Percentiles rank a stretch among this genome's conserved stretches.
Evolutionary conservation across 2,113 vertebrate genomes (phyloP).

Genomic region (Chamaetylas fuelleborni): DNA sequence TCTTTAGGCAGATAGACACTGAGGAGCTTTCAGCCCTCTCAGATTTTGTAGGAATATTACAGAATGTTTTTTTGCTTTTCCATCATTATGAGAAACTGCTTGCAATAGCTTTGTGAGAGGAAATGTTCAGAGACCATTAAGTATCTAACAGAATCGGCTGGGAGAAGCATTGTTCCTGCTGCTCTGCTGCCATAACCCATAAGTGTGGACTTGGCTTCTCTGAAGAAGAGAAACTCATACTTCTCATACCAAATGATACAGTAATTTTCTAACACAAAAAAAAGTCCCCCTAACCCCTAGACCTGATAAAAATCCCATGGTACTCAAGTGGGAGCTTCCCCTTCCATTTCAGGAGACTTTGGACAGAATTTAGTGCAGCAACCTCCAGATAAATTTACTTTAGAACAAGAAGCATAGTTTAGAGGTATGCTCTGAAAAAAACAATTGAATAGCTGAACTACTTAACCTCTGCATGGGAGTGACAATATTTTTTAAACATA

Average conservation of each 20-base stretch:
- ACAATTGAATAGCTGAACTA: not conserved
- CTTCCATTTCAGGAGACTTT: not conserved
- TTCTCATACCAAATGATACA: not conserved
- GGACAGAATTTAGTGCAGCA: not conserved
- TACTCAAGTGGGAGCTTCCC: not conserved
- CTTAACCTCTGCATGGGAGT: not conserved
- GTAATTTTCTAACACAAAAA: not conserved
- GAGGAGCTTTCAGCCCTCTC: not conserved
- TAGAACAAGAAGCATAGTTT: not conserved
- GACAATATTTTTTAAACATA: not conserved
- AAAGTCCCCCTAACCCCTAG: not conserved
- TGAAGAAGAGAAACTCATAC: not conserved
- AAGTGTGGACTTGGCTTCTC: not conserved
- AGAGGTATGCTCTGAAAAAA: not conserved
- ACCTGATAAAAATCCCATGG: not conserved
- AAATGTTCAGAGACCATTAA: not conserved
- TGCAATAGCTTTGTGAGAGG: not conserved
- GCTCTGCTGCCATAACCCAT: not conserved
- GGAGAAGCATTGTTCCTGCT: not conserved
- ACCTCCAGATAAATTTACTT: not conserved
- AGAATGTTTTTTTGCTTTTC: not conserved
- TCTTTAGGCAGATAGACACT: not conserved
- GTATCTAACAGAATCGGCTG: not conserved
- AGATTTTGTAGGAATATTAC: not conserved
- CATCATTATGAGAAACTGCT: not conserved